Base-by-base conservation (phyloP, 2,888 invertebrate species). In the Sclerodermus sp. region DNA sequence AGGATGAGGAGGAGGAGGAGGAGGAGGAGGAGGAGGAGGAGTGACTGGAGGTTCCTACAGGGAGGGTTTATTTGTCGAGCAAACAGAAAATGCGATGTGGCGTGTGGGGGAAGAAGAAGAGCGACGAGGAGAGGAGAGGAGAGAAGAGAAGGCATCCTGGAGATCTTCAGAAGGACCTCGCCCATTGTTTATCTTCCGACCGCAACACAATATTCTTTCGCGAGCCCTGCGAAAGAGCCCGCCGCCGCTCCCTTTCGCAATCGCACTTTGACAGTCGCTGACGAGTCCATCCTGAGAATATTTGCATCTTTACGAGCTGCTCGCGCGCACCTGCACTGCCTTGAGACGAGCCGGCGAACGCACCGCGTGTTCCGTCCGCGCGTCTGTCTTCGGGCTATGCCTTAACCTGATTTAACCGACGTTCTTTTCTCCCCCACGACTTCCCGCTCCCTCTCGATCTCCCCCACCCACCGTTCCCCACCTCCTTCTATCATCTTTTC, bases 291-390 rank as follows among this genome's bases (percentile, higher is more conserved):
- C 70, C 57, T 55, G 51, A 41, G 52, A 53, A 59, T 68, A 73
- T 74, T 74, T 74, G 73, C 74, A 74, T 74, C 64, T 74, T 73
- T 73, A 74, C 73, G 74, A 74, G 71, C 64, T 40, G 37, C 44
- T 51, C 54, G 50, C 58, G 58, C 56, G 60, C 54, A 47, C 42
- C 40, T 41, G 41, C 12, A 41, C 41, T 14, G 23, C 38, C 46
- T 23, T 23, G 8, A 23, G 23, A 23, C 23, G 23, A 23, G 23
- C 23, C 23, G 8, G 43, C 57, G 39, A 42, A 4, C 3, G 3
- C 10, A 34, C 34, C 23, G 8, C 34, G 34, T 34, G 6, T 34
- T 34, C 34, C 34, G 34, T 34, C 12, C 10, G 34, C 12, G 34
- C 51, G 38, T 48, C 45, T 57, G 57, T 62, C 65, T 64, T 46